Evolutionary conservation across 2,113 vertebrate species (phyloP).

Genomic region (Mormyrus iriodes): DNA sequence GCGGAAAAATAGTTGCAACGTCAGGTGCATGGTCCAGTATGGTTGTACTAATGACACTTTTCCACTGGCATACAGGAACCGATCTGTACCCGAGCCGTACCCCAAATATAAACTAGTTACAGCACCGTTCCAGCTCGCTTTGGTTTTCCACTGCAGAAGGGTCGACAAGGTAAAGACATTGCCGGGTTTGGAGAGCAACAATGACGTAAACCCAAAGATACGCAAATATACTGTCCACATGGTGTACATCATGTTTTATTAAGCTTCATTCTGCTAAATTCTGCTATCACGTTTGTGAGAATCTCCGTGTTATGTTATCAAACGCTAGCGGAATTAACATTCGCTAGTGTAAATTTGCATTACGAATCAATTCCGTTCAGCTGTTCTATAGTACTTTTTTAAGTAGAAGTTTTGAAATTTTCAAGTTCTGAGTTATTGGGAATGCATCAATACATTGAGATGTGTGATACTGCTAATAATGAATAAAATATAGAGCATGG

Average conservation of each 20-base stretch:
- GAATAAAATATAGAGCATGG: not conserved
- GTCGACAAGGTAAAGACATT: not conserved
- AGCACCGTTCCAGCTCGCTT: not conserved
- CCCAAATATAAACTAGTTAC: not conserved
- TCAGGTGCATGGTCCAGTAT: not conserved
- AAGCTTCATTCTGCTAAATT: no score
- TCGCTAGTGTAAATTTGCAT: not conserved
- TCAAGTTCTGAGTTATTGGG: not conserved
- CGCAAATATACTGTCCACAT: no score
- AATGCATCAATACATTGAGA: not conserved
- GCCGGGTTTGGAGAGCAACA: no score
- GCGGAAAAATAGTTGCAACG: not conserved
- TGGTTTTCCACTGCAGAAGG: no score
- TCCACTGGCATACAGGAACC: not conserved
- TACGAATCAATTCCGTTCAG: not conserved
- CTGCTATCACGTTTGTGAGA: no score
- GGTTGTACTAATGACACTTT: not conserved
- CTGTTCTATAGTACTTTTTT: no score
- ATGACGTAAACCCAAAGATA: no score
- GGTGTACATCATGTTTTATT: no score
- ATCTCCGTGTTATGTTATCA: not conserved
- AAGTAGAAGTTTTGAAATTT: no score
- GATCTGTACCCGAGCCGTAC: not conserved
- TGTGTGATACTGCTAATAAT: not conserved
- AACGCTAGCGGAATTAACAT: not conserved